phyloP scores from a whole-genome alignment of 2,888 invertebrate genomes.

The Diplazon laetatorius region DNA sequence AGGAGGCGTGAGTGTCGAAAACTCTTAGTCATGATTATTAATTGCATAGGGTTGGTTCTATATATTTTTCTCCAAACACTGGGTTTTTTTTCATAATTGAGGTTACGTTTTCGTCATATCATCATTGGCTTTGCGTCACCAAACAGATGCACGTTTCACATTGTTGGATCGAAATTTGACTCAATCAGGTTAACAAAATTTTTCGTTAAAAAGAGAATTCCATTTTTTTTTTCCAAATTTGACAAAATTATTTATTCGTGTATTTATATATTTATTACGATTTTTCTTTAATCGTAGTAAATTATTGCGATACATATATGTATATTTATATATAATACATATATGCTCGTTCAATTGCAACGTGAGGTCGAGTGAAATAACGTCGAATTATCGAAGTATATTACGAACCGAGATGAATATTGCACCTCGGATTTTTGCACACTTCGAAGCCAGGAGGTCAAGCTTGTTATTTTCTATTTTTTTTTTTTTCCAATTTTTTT shows the following conservation, averaged over 20 bases:
- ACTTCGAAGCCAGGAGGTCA: neutral
- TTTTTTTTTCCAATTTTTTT: neutral
- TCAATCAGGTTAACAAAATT: neutral
- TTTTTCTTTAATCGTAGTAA: no score
- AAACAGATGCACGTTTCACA: neutral
- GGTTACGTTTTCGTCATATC: neutral
- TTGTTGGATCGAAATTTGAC: neutral
- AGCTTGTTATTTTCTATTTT: slow-evolving; percentile 13
- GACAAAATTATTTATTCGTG: no score
- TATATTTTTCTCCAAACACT: neutral
- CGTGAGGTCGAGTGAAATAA: neutral
- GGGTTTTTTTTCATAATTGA: neutral
- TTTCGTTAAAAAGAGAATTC: neutral
- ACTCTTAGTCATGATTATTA: slow-evolving; percentile 2
- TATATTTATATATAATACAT: no score
- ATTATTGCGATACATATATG: no score
- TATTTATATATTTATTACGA: no score
- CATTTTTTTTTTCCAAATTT: no score
- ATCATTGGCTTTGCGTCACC: neutral
- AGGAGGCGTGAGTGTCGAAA: neutral
- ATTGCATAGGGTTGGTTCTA: neutral
- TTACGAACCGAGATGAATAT: slow-evolving; percentile 8
- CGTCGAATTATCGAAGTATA: neutral
- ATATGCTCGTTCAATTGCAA: neutral
- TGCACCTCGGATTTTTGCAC: slow-evolving; percentile 4